Conservation (phyloP, 2,797 vertebrate genomes). For the Paramormyrops hopkinsi region DNA sequence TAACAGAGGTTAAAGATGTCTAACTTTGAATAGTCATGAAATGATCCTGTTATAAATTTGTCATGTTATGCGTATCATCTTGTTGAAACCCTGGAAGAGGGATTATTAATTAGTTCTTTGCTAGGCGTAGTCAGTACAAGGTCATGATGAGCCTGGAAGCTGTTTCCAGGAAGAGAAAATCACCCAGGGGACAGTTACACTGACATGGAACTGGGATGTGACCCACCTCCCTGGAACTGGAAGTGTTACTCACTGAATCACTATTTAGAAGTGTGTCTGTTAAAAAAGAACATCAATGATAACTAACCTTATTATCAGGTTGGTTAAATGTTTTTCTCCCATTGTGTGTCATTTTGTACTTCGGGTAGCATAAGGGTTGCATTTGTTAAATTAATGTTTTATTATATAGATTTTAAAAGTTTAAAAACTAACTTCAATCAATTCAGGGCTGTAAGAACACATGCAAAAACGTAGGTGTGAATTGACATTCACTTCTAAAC, state of each 20-base stretch:
- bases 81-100: background rate
- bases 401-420: background rate
- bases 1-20: background rate
- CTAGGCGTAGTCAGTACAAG: background rate
- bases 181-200: background rate
- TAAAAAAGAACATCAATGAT: background rate
- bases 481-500: background rate
- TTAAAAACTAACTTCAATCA: background rate
- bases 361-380: background rate
- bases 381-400: background rate
- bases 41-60: background rate
- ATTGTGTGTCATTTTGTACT: background rate
- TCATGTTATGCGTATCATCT: background rate
- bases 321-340: background rate
- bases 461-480: background rate
- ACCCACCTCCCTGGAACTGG: background rate
- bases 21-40: constrained; percentile 1
- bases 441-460: background rate
- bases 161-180: background rate
- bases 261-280: background rate
- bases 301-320: background rate
- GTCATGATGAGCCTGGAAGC: background rate
- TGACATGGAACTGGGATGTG: background rate
- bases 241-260: background rate
- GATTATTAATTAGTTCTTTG: background rate